A percentile compares a stretch with the other conserved stretches of the same genome.
These are phyloP conservation scores for Xanthia togata DNA, from an alignment of 2,888 invertebrate genomes.

Conservation along the genomic window DNA sequence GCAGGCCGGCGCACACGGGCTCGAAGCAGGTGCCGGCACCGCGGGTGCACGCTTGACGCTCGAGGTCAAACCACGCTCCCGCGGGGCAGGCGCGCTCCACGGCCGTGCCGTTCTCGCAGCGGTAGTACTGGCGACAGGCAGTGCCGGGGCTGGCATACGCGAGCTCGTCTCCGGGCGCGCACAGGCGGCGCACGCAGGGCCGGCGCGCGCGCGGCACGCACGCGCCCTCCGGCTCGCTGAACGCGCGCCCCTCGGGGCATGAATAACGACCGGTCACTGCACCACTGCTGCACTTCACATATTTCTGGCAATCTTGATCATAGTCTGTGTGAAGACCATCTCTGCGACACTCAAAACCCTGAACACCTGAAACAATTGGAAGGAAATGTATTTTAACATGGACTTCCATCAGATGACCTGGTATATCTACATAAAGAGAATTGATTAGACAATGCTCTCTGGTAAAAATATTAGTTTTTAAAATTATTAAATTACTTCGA, in stretches of 20 bases:
- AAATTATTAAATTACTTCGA: neutral
- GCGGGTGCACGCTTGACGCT: slow-evolving; percentile 88
- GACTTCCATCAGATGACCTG: slow-evolving; percentile 1
- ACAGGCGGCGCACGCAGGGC: slow-evolving; percentile 83
- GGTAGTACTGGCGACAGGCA: slow-evolving; percentile 90
- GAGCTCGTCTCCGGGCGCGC: slow-evolving; percentile 79
- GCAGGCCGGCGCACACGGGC: slow-evolving; percentile 90
- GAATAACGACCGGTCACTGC: slow-evolving; percentile 77
- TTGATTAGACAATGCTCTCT: neutral
- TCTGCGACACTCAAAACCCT: slow-evolving; percentile 76
- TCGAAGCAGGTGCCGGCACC: slow-evolving; percentile 91
- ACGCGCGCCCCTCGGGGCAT: slow-evolving; percentile 83
- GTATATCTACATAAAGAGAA: neutral
- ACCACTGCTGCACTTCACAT: slow-evolving; percentile 83
- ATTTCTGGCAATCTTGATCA: slow-evolving; percentile 85
- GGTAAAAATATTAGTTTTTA: neutral
- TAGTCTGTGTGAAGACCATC: slow-evolving; percentile 87
- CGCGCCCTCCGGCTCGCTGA: slow-evolving; percentile 84
- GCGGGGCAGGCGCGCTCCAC: slow-evolving; percentile 88
- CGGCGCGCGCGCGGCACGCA: slow-evolving; percentile 82
- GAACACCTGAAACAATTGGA: slow-evolving; percentile 74
- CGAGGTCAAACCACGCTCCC: slow-evolving; percentile 90
- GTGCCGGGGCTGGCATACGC: slow-evolving; percentile 90
- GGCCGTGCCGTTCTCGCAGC: slow-evolving; percentile 88
- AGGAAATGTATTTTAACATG: neutral